Conservation (phyloP, 2,888 invertebrate species). For the Tigriopus californicus region DNA sequence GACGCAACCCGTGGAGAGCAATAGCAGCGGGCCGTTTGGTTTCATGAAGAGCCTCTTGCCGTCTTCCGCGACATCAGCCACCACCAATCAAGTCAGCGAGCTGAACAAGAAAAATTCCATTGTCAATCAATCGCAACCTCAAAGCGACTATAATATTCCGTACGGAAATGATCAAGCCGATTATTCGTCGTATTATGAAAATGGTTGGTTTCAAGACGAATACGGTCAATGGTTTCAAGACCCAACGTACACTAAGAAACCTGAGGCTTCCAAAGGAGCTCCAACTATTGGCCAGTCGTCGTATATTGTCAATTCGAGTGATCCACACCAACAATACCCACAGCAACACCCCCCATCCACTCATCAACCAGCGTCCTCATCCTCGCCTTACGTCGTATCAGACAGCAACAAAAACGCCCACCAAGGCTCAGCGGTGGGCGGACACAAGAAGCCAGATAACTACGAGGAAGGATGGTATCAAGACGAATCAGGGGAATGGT, state of each 20-base stretch:
- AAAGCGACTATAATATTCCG: background rate
- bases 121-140: background rate
- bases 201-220: conserved; percentile 14
- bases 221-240: conserved; percentile 11
- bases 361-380: too few species aligned
- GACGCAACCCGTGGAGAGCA: too few species aligned
- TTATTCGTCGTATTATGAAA: background rate
- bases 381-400: too few species aligned
- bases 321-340: conserved; percentile 13
- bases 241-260: background rate
- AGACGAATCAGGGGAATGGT: conserved; percentile 7
- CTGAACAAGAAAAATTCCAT: conserved; percentile 3
- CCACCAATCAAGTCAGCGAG: background rate
- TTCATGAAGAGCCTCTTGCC: too few species aligned
- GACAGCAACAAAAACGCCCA: background rate
- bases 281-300: background rate
- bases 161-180: background rate
- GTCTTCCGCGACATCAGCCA: too few species aligned
- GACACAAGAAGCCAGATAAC: background rate
- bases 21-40: too few species aligned
- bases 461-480: conserved; percentile 16
- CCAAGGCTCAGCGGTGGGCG: background rate
- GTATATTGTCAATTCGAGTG: background rate
- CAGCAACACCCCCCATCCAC: conserved; percentile 16
- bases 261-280: background rate